Evolutionary conservation across 2,113 vertebrate species (phyloP), one percentile per base, ranked within the genome.

Genomic region (Micromys minutus): DNA sequence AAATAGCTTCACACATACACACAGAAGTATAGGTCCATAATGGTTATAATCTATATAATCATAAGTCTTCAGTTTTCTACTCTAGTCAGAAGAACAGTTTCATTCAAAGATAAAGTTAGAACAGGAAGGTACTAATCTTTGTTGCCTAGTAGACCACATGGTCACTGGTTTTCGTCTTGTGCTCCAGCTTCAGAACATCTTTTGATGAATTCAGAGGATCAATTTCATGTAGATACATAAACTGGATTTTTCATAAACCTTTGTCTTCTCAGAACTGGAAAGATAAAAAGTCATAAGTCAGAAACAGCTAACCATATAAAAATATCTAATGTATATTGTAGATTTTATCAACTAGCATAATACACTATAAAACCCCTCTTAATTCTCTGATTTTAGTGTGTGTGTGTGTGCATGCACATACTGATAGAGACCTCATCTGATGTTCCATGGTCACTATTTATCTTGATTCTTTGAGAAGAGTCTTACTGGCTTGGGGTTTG

Each of bases 241-340:
- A 52, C 50, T 59, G 57, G 22, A 36, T 72, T n/a, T 22, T 26
- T 93, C 76, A 34, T 86, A 94, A 87, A 88, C 71, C 7, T 63
- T 94, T 89, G 39, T 84, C 85, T 95, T 87, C 88, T 65, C 67
- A 13, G 42, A 93, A 47, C 26, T 84, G 39, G 8, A 67, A 87
- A 8, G 5, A 3, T 63, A 71, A 24, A 29, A 63, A 39, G 45
- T 11, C 87, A 8, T 9, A 31, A 11, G 39, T 11, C 45, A 93
- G 36, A 94, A 76, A 95, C 29, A 84, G 47, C 74, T 93, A 75
- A 87, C 55, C 34, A 81, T 86, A 94, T 69, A 75, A 91, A 93
- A 87, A 34, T n/a, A 52, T 95, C 9, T 75, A 87, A 63, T 83
- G 36, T 93, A 31, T 89, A 76, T 71, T 95, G 83, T 74, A 63